Conservation (phyloP, 2,888 invertebrate species). For the Zygogramma bicolorata region DNA sequence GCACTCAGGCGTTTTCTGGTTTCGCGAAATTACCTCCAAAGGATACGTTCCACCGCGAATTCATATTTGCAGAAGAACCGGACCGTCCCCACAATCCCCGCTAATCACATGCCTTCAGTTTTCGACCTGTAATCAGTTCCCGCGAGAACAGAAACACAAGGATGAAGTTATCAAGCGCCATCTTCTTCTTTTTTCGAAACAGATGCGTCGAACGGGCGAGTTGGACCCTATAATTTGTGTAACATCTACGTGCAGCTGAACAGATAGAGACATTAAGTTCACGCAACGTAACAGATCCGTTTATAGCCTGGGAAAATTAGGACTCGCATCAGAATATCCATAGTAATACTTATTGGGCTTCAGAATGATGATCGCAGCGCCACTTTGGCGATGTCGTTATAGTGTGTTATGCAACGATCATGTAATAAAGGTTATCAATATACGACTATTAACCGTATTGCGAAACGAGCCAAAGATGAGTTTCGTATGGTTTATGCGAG, state of each 20-base stretch:
- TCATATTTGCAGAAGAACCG: background rate
- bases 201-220: slow-evolving; percentile 34
- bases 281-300: slow-evolving; percentile 24
- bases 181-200: slow-evolving; percentile 28
- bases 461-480: no score
- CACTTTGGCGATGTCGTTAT: no score
- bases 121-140: background rate
- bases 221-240: slow-evolving; percentile 34
- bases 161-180: slow-evolving; percentile 34
- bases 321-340: no score
- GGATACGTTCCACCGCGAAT: background rate
- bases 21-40: background rate
- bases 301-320: background rate
- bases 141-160: slow-evolving; percentile 24
- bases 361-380: no score
- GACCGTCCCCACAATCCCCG: background rate
- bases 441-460: no score
- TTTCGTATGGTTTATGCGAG: no score
- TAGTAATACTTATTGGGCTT: no score
- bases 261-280: slow-evolving; percentile 39
- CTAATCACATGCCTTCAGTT: background rate
- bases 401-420: no score
- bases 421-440: no score
- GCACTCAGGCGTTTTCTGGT: background rate
- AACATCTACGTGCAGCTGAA: slow-evolving; percentile 17